Conservation (phyloP, 2,113 vertebrate genomes). For the Alethe castanea region DNA sequence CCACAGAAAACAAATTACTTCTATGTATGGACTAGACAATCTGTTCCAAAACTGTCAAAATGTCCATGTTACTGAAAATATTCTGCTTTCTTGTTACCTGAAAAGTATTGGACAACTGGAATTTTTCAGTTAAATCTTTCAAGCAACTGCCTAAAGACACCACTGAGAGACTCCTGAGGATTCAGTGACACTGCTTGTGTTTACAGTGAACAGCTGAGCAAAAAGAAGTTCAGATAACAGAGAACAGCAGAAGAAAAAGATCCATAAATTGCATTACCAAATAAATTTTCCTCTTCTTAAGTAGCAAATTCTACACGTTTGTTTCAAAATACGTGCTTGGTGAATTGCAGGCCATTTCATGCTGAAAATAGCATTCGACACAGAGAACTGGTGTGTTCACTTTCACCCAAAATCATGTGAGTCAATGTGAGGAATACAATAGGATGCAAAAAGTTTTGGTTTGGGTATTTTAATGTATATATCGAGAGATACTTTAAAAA, state of each 20-base stretch:
- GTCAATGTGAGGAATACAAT: not conserved
- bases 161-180: constrained; percentile 1
- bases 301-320: not conserved
- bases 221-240: not conserved
- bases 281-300: not conserved
- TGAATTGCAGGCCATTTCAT: not conserved
- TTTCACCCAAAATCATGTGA: not conserved
- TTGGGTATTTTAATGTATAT: not conserved
- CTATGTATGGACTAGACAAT: not conserved
- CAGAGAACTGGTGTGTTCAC: not conserved
- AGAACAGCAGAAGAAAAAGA: not conserved
- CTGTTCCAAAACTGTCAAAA: not conserved
- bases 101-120: not conserved
- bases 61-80: not conserved
- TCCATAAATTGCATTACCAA: fast-evolving
- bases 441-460: not conserved
- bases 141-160: not conserved
- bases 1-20: not conserved
- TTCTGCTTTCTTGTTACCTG: not conserved
- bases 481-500: not conserved
- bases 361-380: not conserved
- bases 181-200: not conserved
- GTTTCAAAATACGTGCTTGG: not conserved
- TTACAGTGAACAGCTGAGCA: not conserved
- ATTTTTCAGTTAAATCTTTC: constrained; percentile 2